A percentile compares a stretch with the other conserved stretches of the same genome.
phyloP scores from a whole-genome alignment of 2,888 invertebrate species.

The Megastigmus dorsalis region DNA sequence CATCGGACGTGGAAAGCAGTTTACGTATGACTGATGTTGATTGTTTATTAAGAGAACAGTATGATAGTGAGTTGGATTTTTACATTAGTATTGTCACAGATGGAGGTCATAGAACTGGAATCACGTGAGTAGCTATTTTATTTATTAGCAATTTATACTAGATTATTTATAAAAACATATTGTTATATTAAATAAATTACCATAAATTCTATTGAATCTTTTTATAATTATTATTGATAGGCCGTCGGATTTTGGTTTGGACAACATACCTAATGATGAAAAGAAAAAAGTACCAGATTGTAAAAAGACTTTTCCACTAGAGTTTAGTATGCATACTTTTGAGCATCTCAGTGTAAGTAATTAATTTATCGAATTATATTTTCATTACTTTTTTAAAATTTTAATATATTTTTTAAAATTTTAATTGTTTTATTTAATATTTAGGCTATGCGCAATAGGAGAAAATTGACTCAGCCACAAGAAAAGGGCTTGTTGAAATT shows the following conservation, averaged over 20 bases:
- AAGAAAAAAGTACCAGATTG: conserved; percentile 78
- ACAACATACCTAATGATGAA: conserved; percentile 67
- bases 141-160: too few relatives aligned
- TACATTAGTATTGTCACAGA: conserved; percentile 79
- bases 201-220: background rate
- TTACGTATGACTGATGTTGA: conserved; percentile 79
- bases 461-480: conserved; percentile 75
- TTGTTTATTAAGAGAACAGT: conserved; percentile 80
- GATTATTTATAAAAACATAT: background rate
- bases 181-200: background rate
- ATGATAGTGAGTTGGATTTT: conserved; percentile 81
- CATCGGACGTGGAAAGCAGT: conserved; percentile 79
- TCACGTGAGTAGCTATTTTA: conserved; percentile 71
- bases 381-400: background rate
- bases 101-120: conserved; percentile 76
- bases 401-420: background rate
- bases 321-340: conserved; percentile 80
- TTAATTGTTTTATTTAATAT: conserved; percentile 15
- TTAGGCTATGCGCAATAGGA: conserved; percentile 76
- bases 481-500: conserved; percentile 76
- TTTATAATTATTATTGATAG: conserved; percentile 17
- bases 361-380: background rate
- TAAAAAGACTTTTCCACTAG: conserved; percentile 77
- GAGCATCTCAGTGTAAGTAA: conserved; percentile 78
- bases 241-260: conserved; percentile 62